Base-by-base conservation (phyloP, 1,140 invertebrate species). In the Orussus abietinus region DNA sequence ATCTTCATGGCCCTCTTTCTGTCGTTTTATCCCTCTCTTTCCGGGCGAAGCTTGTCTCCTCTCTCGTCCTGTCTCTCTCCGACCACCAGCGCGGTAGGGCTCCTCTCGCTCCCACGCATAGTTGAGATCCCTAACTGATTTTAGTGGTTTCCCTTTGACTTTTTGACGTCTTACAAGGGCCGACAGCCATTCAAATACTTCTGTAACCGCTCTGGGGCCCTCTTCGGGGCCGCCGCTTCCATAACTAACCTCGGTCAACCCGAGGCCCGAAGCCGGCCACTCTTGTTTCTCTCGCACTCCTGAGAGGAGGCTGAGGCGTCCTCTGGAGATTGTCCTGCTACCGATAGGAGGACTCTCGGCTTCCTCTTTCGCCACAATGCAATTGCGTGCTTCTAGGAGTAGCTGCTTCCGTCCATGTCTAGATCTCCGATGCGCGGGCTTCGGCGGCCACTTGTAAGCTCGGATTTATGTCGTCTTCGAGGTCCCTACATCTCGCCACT, bases 51-150 rank as follows among this genome's bases (percentile, higher is more conserved):
- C 18, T 42, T 22, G 17, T 30, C 17, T 22, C n/a, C n/a, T n/a
- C n/a, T n/a, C n/a, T n/a, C n/a, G n/a, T n/a, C n/a, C n/a, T n/a
- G n/a, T n/a, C 22, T 25, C 22, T 25, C 22, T 25, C 22, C n/a
- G n/a, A n/a, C n/a, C n/a, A n/a, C n/a, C n/a, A n/a, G n/a, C n/a
- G n/a, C n/a, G n/a, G n/a, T n/a, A n/a, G n/a, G n/a, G n/a, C n/a
- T n/a, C n/a, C n/a, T n/a, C n/a, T n/a, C n/a, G n/a, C n/a, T 57
- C 44, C 41, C 37, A 42, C 45, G 55, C 59, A 70, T 69, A 71
- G 70, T 73, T 73, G 65, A 72, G 67, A 72, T 69, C 66, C 69
- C 65, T 69, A 69, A 70, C 67, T 67, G 69, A 71, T 73, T 73
- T 72, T 69, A 69, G 69, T 73, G 66, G 67, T 69, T 73, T 73